Conservation (phyloP, 2,797 vertebrate genomes). For the Sebastes oblongus region DNA sequence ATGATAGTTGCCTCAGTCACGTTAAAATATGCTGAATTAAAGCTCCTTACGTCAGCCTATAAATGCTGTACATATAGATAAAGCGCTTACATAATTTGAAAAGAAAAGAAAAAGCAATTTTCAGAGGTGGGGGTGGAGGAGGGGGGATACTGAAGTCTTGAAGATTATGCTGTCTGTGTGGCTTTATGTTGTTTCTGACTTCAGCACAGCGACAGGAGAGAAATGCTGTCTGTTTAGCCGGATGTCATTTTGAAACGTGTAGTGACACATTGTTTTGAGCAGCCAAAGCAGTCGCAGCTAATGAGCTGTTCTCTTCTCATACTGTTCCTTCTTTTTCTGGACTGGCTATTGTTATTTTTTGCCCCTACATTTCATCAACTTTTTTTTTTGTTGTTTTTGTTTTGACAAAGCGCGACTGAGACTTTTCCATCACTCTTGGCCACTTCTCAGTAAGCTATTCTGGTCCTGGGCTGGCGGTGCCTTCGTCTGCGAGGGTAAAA, state of each 20-base stretch:
- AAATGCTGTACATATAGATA: constrained; percentile 36
- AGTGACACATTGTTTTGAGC: constrained; percentile 65
- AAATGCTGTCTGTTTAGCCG: constrained; percentile 52
- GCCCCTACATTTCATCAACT: constrained; percentile 27
- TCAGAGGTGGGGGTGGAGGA: background rate
- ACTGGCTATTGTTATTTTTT: constrained; percentile 42
- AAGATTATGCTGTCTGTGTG: constrained; percentile 27
- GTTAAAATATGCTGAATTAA: constrained; percentile 45
- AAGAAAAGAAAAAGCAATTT: constrained; percentile 27
- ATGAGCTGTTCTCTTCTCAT: constrained; percentile 63
- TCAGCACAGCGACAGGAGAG: constrained; percentile 36
- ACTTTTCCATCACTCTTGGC: constrained; percentile 61
- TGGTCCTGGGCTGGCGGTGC: constrained; percentile 28
- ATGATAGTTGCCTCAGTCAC: constrained; percentile 14
- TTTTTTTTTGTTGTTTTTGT: constrained; percentile 32
- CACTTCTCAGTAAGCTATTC: constrained; percentile 60
- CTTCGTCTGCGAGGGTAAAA: constrained; percentile 56
- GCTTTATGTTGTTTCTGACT: constrained; percentile 35
- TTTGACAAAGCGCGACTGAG: constrained; percentile 48
- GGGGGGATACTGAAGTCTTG: constrained; percentile 22
- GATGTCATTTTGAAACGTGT: constrained; percentile 57
- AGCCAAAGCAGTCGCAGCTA: constrained; percentile 50
- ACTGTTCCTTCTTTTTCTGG: constrained; percentile 34
- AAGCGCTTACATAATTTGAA: constrained; percentile 32
- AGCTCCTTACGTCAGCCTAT: constrained; percentile 37